Base-by-base conservation (phyloP, 2,888 invertebrate genomes). In the Nasonia oneida region DNA sequence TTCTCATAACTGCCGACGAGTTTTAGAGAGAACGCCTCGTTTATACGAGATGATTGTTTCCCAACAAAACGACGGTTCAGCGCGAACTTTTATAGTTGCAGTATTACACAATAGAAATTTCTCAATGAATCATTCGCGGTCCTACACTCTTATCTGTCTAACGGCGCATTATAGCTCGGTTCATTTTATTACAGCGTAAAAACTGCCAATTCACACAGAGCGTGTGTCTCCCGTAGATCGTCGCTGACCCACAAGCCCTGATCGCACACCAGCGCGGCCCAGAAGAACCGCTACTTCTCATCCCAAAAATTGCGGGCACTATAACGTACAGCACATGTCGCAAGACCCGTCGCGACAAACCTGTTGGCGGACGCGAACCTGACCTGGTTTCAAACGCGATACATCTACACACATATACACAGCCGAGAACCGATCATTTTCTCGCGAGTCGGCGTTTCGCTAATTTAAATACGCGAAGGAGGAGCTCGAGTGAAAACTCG, bases 361-460 rank as follows among this genome's bases (percentile, higher is more conserved):
- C 61, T 23, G 57, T 50, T 33, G 29, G 6, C 67, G 79, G 50
- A 75, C 86, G 29, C 76, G 81, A 84, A 84, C 86, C 80, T 86
- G 86, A 86, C 86, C 84, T 42, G 74, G 78, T 86, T 86, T 64
- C 29, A 67, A 75, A 67, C 14, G 53, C n/a, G 61, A 76, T 70
- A 47, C 53, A 18, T 15, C 14, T 3, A 15, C 12, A 15, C 15
- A 50, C 50, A 53, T 15, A 4, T 4, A 70, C 53, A 37, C 39
- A 15, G 39, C 29, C 10, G 61, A 39, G 33, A 29, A 33, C n/a
- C 42, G 67, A 76, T 82, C 67, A 74, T 75, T 79, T 80, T 79
- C 74, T 37, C 70, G 73, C 75, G 10, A 37, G 33, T 18, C 50
- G 5, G 12, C 74, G 78, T 83, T 83, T 83, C 83, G 83, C 83